Percentiles rank a stretch among this genome's conserved stretches.
Conservation (phyloP, 35 echinoderm and acorn worm genomes). For the Ophiothrix spiculata region DNA sequence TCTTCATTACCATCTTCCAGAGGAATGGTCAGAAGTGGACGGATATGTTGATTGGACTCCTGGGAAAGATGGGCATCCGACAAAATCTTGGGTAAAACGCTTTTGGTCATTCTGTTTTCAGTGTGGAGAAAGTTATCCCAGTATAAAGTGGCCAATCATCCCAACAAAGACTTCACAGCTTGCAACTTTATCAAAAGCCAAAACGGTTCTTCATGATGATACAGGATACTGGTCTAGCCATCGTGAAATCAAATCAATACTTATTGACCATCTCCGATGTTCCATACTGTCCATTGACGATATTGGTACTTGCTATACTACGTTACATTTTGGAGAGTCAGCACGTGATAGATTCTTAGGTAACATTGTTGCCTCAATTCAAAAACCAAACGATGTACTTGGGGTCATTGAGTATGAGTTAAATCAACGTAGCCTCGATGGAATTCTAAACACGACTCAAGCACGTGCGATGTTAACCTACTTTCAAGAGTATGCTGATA, state of each 20-base stretch:
- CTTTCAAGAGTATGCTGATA: not conserved
- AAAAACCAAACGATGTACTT: not conserved
- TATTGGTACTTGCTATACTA: not conserved
- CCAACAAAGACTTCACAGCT: constrained; percentile 5
- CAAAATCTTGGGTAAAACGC: not conserved
- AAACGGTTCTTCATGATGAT: not conserved
- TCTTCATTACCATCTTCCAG: not conserved
- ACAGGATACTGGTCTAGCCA: not conserved
- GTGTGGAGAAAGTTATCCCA: not conserved
- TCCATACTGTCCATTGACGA: not conserved
- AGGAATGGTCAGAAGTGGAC: not conserved
- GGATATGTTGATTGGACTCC: constrained; percentile 7
- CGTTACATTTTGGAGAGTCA: constrained; percentile 8
- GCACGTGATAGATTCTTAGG: not conserved
- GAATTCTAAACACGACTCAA: not conserved
- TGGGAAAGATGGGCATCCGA: not conserved
- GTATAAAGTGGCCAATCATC: constrained; percentile 10
- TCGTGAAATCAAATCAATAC: not conserved
- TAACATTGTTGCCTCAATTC: not conserved
- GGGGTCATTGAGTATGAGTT: not conserved
- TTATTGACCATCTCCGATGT: not conserved
- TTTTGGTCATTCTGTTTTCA: not conserved
- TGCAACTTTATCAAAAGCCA: not conserved
- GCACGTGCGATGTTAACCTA: not conserved
- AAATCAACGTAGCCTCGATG: not conserved